Conservation (phyloP, 2,888 invertebrate genomes). For the Tholera decimalis region DNA sequence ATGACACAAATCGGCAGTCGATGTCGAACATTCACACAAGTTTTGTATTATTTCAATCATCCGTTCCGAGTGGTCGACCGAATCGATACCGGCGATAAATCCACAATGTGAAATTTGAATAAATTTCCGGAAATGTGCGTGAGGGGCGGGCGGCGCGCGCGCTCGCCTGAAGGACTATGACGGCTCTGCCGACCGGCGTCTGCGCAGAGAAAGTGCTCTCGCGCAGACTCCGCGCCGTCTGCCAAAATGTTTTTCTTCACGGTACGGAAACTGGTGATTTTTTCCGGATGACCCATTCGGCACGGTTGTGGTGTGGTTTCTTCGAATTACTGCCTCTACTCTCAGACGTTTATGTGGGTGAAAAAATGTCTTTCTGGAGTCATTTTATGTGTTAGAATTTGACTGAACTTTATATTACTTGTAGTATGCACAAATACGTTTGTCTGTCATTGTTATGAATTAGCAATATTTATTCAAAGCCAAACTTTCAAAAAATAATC, state of each 20-base stretch:
- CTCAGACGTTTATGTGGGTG: conserved; percentile 40
- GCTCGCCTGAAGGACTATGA: conserved; percentile 81
- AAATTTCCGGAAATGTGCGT: conserved; percentile 70
- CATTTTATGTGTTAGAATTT: conserved; percentile 11
- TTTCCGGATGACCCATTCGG: conserved; percentile 83
- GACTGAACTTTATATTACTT: background rate
- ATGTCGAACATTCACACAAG: conserved; percentile 54
- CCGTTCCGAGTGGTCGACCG: conserved; percentile 55
- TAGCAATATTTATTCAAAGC: conserved; percentile 11
- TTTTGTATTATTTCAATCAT: conserved; percentile 71
- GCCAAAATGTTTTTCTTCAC: conserved; percentile 88
- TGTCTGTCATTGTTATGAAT: background rate
- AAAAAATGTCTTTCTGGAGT: conserved; percentile 42
- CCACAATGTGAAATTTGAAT: conserved; percentile 65
- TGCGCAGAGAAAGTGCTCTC: conserved; percentile 89
- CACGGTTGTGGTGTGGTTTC: conserved; percentile 50
- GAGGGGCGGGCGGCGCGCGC: conserved; percentile 81
- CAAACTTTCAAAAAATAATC: conserved; percentile 29
- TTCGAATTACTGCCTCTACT: conserved; percentile 45
- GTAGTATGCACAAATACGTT: background rate
- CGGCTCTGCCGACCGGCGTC: conserved; percentile 77
- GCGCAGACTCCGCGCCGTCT: conserved; percentile 90
- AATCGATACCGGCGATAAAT: conserved; percentile 66
- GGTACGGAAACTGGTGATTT: conserved; percentile 84
- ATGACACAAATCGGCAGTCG: conserved; percentile 66